A percentile compares a stretch with the other conserved stretches of the same genome.
Conservation (phyloP, 2,113 vertebrate species). For the Odobenus rosmarus region DNA sequence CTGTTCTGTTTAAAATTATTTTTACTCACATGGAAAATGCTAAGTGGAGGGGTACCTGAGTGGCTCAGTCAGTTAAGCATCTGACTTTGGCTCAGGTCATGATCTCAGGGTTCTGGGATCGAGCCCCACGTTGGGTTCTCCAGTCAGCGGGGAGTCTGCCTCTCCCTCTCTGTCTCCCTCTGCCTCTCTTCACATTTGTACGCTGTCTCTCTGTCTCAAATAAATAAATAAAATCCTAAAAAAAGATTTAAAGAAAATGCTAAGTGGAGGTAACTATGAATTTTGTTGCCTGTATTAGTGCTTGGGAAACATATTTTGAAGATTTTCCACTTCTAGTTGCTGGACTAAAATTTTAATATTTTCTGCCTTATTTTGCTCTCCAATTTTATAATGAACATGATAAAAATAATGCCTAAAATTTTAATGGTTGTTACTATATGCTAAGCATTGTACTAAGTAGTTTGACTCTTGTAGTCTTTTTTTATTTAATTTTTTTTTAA, state of each 20-base stretch:
- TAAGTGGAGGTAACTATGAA: neutral
- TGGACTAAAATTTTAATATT: slow-evolving; percentile 36
- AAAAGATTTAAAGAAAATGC: neutral
- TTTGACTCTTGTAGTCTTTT: slow-evolving; percentile 26
- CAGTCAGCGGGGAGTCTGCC: neutral
- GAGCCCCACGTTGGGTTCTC: neutral
- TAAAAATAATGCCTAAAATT: slow-evolving; percentile 23
- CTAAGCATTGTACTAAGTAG: neutral
- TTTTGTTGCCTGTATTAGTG: neutral
- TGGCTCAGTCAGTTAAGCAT: neutral
- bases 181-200: neutral
- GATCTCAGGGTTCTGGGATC: neutral
- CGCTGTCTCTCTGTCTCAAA: no score
- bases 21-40: slow-evolving; percentile 36
- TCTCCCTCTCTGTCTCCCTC: neutral
- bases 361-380: neutral
- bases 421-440: neutral
- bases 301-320: slow-evolving; percentile 37
- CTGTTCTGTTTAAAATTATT: slow-evolving; percentile 52
- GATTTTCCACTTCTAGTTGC: slow-evolving; percentile 27
- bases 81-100: neutral
- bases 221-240: neutral
- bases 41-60: neutral
- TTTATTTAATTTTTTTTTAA: no score
- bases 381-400: neutral